phyloP scores from a whole-genome alignment of 2,113 vertebrate species.

The Atractosteus spatula region DNA sequence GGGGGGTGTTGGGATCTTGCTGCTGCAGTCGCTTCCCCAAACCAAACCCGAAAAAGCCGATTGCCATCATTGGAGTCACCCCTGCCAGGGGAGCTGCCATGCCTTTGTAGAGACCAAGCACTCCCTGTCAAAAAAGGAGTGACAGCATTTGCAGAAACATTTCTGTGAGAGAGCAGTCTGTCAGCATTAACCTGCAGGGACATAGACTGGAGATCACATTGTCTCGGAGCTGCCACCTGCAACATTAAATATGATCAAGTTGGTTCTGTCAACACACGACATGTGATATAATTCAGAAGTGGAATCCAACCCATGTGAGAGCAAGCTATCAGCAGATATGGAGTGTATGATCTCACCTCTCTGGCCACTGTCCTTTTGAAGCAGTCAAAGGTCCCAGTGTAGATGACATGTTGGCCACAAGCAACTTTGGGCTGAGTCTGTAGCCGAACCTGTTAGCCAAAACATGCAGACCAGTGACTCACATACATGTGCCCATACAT shows the following conservation, averaged over 20 bases:
- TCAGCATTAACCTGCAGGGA: no score
- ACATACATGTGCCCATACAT: no score
- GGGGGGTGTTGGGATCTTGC: slow-evolving; percentile 36
- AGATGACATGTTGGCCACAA: slow-evolving; percentile 38
- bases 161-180: neutral
- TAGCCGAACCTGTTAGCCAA: slow-evolving; percentile 57
- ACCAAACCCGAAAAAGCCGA: slow-evolving; percentile 72
- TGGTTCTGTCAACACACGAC: no score
- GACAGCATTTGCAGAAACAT: neutral
- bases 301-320: no score
- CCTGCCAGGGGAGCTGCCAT: slow-evolving; percentile 67
- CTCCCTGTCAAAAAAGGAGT: slow-evolving; percentile 48
- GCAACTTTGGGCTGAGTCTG: slow-evolving; percentile 64
- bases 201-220: no score
- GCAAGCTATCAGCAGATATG: no score
- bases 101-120: slow-evolving; percentile 67
- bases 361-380: slow-evolving; percentile 63
- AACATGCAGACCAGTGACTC: no score
- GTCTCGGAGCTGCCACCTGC: no score
- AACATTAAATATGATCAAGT: no score
- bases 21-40: slow-evolving; percentile 70
- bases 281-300: no score
- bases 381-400: slow-evolving; percentile 63
- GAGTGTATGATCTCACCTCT: slow-evolving; percentile 51
- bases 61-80: slow-evolving; percentile 69